These are phyloP conservation scores for Hyphantria cunea DNA, from an alignment of 1,140 invertebrate genomes.

Conservation along the genomic window DNA sequence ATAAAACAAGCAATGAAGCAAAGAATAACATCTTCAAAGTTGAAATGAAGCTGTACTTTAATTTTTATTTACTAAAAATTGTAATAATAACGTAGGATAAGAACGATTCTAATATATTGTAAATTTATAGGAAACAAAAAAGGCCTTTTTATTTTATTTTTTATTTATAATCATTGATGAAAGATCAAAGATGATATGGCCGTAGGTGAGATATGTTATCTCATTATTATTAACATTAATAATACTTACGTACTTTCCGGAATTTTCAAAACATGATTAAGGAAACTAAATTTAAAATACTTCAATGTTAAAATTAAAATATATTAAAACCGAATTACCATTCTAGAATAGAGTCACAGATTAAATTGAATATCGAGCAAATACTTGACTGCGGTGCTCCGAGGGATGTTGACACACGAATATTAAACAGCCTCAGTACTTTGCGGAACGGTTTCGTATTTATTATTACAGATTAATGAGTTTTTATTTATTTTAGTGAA, in stretches of 20 bases:
- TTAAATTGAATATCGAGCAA: constrained; percentile 2
- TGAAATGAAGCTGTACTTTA: too few relatives aligned
- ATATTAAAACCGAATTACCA: neutral
- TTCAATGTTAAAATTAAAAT: neutral
- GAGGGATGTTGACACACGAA: neutral
- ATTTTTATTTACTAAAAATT: too few relatives aligned
- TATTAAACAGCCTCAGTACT: neutral
- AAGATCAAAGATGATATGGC: too few relatives aligned
- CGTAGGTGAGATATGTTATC: too few relatives aligned
- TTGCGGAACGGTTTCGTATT: neutral
- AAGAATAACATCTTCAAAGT: too few relatives aligned
- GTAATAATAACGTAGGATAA: too few relatives aligned
- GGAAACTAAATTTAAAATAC: neutral
- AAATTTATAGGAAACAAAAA: too few relatives aligned
- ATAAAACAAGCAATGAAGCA: too few relatives aligned
- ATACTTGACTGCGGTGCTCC: neutral
- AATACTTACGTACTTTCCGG: neutral
- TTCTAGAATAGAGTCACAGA: constrained; percentile 1
- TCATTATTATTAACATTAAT: too few relatives aligned
- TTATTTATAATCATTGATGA: too few relatives aligned
- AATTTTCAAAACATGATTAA: neutral
- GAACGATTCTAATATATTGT: too few relatives aligned
- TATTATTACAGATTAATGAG: neutral
- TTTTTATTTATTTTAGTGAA: neutral
- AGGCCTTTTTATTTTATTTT: too few relatives aligned